Base-by-base conservation (phyloP, 2,797 vertebrate genomes). In the Leptodactylus fallax region DNA sequence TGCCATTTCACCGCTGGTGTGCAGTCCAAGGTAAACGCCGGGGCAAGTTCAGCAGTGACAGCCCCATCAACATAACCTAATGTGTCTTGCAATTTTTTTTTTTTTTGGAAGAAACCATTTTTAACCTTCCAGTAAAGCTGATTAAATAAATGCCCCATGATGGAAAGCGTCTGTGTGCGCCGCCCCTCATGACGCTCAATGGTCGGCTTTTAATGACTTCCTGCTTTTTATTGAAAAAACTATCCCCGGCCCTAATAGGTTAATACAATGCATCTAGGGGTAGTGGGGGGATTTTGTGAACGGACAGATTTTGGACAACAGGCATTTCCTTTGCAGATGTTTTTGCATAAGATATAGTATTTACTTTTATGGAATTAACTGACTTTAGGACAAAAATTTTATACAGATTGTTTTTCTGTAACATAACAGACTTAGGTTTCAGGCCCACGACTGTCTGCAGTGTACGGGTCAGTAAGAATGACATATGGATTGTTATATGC, bases 21-120 rank as follows among this genome's bases (percentile, higher is more conserved):
- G 90, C 82, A 23, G 88, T 92, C 92, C 95, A 95, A 95, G 93
- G 94, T 94, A 95, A 95, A 94, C 90, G 67, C 81, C 0, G 90
- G 91, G 91, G 92, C 88, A 93, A 94, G 92, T 91, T 91, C 92
- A 92, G 90, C 90, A 90, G 92, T 91, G 93, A 92, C 90, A 92
- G 90, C 87, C 92, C 92, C 92, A 90, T 93, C 90, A 93, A 88
- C 65, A 91, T 53, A 81, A 36, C 9, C 90, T 92, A 93, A 94
- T 93, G 91, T 92, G 92, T 92, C 92, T 86, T 91, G 56, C 83
- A 90, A 55, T 23, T 71, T 91, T 92, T 92, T 90, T 88, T 85
- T 9, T 92, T 91, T 90, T 88, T 84, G 93, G 91, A 79, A 77
- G 78, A 67, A 23, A 88, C 45, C 85, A 84, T 90, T 56, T 77